Evolutionary conservation across 2,888 invertebrate species (phyloP), one percentile per base, ranked within the genome.

Genomic region (Hirtodrosophila cameraria): DNA sequence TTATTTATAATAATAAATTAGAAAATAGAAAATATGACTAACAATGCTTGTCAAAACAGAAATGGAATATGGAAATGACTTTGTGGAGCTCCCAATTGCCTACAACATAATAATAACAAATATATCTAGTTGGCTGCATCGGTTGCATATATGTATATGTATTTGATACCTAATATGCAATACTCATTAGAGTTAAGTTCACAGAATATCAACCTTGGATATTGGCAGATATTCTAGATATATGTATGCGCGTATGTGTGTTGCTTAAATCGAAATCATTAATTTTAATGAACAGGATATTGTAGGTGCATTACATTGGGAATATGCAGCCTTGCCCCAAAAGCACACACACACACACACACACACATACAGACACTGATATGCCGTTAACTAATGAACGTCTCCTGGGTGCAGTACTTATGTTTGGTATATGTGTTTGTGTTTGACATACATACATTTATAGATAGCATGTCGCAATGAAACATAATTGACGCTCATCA

Each of bases 261-360:
- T 28, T 16, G 11, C 58, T 39, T 65, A 65, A 75, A 63, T 62
- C 63, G 63, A 78, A 81, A 68, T 82, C 79, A 78, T 80, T 75
- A 85, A 81, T 85, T 82, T 82, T 80, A 81, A 82, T 80, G 82
- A 84, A 79, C 72, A 63, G 71, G 68, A 79, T 84, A 68, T 70
- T 74, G 62, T 59, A 71, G 62, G 53, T 68, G 62, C 62, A 64
- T 60, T 54, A 45, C 60, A 60, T 42, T 57, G 83, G 83, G 59
- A 75, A 70, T 55, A 31, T 45, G 52, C 38, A 31, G 25, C 15
- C 25, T 9, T n/a, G 25, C 36, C 39, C 43, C 23, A 7, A n/a
- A 15, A 48, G 25, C 11, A 25, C 42, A 15, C 48, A 18, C 11
- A 25, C 42, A 15, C 49, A 45, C 54, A 27, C 46, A 48, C 46